Percentiles rank a stretch among this genome's conserved stretches.
These are phyloP conservation scores for Aleiodes alternator DNA, from an alignment of 2,888 invertebrate species.

Conservation along the genomic window DNA sequence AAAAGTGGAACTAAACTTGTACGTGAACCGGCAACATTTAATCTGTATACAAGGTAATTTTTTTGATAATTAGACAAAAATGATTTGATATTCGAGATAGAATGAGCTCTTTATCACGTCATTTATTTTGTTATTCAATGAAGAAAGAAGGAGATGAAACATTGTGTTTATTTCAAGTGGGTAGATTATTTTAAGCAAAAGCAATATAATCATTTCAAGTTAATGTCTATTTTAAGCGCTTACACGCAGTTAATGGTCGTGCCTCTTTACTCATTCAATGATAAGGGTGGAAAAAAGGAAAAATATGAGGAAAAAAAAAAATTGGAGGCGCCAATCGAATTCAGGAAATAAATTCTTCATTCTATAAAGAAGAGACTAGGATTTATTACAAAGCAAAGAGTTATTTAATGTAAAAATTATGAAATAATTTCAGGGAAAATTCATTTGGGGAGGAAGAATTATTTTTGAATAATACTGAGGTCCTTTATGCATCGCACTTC, in stretches of 20 bases:
- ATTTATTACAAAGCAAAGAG: neutral
- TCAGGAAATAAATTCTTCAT: too few relatives aligned
- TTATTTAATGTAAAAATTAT: too few relatives aligned
- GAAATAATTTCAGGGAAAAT: conserved; percentile 61
- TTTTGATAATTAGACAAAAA: neutral
- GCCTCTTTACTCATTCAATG: conserved; percentile 57
- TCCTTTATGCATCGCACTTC: conserved; percentile 68
- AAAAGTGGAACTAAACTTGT: conserved; percentile 58
- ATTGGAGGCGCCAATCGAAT: conserved; percentile 51
- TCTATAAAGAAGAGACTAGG: neutral
- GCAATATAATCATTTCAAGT: conserved; percentile 53
- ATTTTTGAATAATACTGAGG: conserved; percentile 66
- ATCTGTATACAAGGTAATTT: conserved; percentile 67
- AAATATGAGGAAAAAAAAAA: conserved; percentile 43
- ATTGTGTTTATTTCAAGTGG: conserved; percentile 14
- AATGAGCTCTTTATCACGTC: too few relatives aligned
- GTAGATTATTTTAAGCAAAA: conserved; percentile 53
- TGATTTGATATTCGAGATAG: conserved; percentile 20
- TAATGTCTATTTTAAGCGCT: conserved; percentile 70
- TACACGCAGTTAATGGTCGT: conserved; percentile 61
- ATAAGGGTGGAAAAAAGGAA: conserved; percentile 43
- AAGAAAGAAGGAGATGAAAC: neutral
- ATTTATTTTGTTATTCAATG: neutral
- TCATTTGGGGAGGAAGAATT: conserved; percentile 68
- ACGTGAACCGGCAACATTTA: conserved; percentile 65